Percentiles rank a stretch among this genome's conserved stretches.
phyloP scores from a whole-genome alignment of 2,888 invertebrate species.

The Harpalus rubripes region DNA sequence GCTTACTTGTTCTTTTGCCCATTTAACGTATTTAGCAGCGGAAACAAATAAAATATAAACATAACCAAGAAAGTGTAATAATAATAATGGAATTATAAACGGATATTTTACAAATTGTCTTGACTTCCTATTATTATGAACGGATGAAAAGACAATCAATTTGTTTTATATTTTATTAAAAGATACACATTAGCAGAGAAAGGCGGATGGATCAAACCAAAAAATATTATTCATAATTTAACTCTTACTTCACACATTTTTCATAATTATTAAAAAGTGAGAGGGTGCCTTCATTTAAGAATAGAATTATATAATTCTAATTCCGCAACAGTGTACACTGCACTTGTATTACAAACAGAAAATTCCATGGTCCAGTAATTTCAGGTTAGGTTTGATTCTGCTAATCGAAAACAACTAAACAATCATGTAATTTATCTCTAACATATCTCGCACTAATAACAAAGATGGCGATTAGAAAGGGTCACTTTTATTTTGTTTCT shows the following conservation, averaged over 20 bases:
- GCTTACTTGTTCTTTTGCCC: not conserved
- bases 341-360: constrained; percentile 7
- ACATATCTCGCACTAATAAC: constrained; percentile 2
- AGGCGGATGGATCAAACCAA: constrained; percentile 28
- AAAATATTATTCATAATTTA: constrained; percentile 8
- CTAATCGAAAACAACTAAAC: not conserved
- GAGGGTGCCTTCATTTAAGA: constrained; percentile 37
- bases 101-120: not conserved
- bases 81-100: constrained; percentile 4
- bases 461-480: constrained; percentile 30
- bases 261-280: constrained; percentile 50
- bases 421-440: constrained; percentile 25
- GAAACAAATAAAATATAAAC: not conserved
- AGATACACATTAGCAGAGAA: constrained; percentile 18
- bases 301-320: not conserved
- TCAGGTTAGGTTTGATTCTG: constrained; percentile 12
- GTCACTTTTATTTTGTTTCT: constrained; percentile 10
- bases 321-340: not conserved
- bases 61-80: not conserved
- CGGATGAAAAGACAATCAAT: not conserved
- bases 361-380: constrained; percentile 34
- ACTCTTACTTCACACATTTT: constrained; percentile 35
- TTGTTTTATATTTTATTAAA: not conserved
- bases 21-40: not conserved
- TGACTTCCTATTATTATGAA: constrained; percentile 1